phyloP scores from a whole-genome alignment of 2,888 invertebrate genomes.

The Cheilosia impressa region DNA sequence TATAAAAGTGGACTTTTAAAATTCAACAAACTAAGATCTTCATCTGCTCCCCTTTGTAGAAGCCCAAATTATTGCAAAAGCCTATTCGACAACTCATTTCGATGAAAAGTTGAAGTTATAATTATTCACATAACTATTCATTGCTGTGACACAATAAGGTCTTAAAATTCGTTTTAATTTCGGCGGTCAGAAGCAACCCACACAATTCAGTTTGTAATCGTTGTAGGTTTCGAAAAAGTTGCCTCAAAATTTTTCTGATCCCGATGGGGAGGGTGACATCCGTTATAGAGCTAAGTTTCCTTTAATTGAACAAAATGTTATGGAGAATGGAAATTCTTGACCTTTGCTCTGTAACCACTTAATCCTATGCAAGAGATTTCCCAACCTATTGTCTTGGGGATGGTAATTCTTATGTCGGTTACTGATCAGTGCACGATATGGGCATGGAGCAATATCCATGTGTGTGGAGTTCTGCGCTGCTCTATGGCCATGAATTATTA shows the following conservation, averaged over 20 bases:
- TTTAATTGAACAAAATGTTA: conserved; percentile 47
- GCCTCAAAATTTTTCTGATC: conserved; percentile 21
- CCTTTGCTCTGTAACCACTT: conserved; percentile 62
- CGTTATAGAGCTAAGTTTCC: conserved; percentile 45
- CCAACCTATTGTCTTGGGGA: conserved; percentile 49
- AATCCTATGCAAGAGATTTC: conserved; percentile 66
- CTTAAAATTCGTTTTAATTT: neutral
- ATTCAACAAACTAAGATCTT: too few relatives aligned
- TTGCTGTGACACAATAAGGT: too few relatives aligned
- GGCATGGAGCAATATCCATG: neutral
- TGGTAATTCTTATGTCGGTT: conserved; percentile 19
- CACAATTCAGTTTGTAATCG: neutral
- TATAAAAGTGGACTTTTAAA: too few relatives aligned
- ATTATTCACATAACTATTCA: too few relatives aligned
- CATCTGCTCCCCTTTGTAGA: too few relatives aligned
- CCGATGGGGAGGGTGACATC: conserved; percentile 44
- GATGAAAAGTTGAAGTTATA: too few relatives aligned
- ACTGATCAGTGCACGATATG: conserved; percentile 21
- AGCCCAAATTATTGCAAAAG: too few relatives aligned
- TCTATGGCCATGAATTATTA: conserved; percentile 50
- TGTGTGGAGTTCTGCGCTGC: neutral
- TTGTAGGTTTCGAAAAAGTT: neutral
- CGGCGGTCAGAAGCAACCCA: neutral
- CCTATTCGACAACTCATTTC: too few relatives aligned
- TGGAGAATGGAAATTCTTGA: conserved; percentile 57